phyloP scores from a whole-genome alignment of 92 coral and sea anemone genomes.

The Nematostella vectensis region DNA sequence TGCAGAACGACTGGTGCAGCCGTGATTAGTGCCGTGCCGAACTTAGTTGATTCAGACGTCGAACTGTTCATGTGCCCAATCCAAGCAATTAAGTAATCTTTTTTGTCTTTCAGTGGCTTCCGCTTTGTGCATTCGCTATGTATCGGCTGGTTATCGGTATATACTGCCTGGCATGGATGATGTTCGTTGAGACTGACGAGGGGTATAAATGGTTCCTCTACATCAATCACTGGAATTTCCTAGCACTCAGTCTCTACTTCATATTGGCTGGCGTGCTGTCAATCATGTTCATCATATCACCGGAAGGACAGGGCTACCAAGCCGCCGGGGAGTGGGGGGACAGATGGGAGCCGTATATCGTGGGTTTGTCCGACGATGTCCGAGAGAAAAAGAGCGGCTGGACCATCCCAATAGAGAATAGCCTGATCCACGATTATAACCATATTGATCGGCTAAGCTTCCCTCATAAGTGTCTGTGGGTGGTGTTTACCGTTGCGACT shows the following conservation, averaged over 20 bases:
- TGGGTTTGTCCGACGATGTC: slow-evolving; percentile 44
- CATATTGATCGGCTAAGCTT: slow-evolving; percentile 39
- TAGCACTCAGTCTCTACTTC: slow-evolving; percentile 44
- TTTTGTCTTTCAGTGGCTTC: slow-evolving; percentile 54
- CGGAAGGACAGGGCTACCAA: slow-evolving; percentile 46
- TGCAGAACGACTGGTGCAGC: too few species aligned
- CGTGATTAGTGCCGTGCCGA: too few species aligned
- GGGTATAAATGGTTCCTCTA: slow-evolving; percentile 40
- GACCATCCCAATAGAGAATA: not conserved
- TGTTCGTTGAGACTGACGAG: slow-evolving; percentile 22
- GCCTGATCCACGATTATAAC: slow-evolving; percentile 11
- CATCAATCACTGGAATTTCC: slow-evolving; percentile 66
- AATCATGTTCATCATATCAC: slow-evolving; percentile 32
- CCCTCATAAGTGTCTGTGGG: slow-evolving; percentile 62
- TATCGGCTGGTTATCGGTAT: slow-evolving; percentile 60
- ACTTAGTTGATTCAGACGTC: too few species aligned
- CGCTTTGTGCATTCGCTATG: slow-evolving; percentile 43
- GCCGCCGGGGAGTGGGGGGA: slow-evolving; percentile 26
- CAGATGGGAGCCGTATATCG: slow-evolving; percentile 59
- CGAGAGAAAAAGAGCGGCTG: slow-evolving; percentile 6
- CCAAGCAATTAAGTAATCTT: too few species aligned
- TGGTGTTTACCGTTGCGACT: slow-evolving; percentile 66
- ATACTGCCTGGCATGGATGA: slow-evolving; percentile 61
- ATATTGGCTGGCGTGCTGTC: slow-evolving; percentile 39
- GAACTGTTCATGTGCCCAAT: too few species aligned